These are phyloP conservation scores for Hoplostethus mediterraneus DNA, from an alignment of 2,797 vertebrate genomes.

Conservation along the genomic window DNA sequence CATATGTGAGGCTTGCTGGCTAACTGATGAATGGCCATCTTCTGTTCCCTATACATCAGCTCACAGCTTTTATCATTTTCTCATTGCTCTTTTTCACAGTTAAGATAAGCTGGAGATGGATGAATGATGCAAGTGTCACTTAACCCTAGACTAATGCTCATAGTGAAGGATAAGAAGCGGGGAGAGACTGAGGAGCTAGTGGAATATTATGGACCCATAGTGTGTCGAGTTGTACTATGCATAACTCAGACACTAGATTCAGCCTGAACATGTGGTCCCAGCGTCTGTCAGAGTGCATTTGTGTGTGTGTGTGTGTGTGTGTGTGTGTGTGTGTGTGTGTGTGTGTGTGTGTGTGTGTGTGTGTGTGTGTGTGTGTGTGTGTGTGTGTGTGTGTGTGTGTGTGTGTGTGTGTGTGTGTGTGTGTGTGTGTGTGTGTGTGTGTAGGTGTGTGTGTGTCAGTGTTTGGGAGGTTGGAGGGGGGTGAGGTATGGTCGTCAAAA, in stretches of 20 bases:
- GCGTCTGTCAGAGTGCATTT: slow-evolving; percentile 29
- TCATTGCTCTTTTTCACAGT: background rate
- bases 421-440: slow-evolving; percentile 9
- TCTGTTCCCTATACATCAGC: slow-evolving; percentile 19
- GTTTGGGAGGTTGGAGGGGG: slow-evolving; percentile 36
- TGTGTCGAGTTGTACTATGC: slow-evolving; percentile 15
- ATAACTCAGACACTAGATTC: slow-evolving; percentile 45
- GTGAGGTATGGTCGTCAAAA: slow-evolving; percentile 40
- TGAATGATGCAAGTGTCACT: slow-evolving; percentile 7
- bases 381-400: slow-evolving; percentile 9
- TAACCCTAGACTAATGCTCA: slow-evolving; percentile 23
- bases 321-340: slow-evolving; percentile 16
- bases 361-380: slow-evolving; percentile 15
- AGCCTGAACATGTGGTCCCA: slow-evolving; percentile 48
- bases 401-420: slow-evolving; percentile 9
- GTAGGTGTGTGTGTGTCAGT: slow-evolving; percentile 11
- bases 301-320: slow-evolving; percentile 14
- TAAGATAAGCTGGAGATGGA: slow-evolving; percentile 10
- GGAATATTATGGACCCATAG: slow-evolving; percentile 10
- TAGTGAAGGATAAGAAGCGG: slow-evolving; percentile 21
- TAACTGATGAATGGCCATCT: slow-evolving; percentile 23
- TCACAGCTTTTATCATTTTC: slow-evolving; percentile 10
- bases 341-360: slow-evolving; percentile 15
- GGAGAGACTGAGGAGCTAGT: background rate
- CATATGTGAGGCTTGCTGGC: slow-evolving; percentile 9